Percentiles rank a stretch among this genome's conserved stretches.
Evolutionary conservation across 2,888 invertebrate species (phyloP).

Genomic region (Morpho achilles): DNA sequence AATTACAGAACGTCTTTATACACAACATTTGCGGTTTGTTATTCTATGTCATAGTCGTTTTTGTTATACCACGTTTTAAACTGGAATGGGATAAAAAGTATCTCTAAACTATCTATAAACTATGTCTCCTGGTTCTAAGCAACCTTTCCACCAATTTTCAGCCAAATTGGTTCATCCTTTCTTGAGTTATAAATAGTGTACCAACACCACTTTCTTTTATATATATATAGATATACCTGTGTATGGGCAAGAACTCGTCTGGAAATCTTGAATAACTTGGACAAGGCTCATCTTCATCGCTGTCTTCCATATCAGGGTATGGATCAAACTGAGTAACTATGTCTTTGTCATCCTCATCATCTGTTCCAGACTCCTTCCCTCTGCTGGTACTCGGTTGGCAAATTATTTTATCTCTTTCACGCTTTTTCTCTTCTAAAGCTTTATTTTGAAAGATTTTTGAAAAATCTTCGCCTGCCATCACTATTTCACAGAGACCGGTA

Average conservation of each 20-base stretch:
- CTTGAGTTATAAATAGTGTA: no score
- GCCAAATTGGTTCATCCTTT: no score
- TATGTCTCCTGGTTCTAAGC: no score
- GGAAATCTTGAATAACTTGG: slow-evolving; percentile 25
- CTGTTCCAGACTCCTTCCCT: slow-evolving; percentile 48
- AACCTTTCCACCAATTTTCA: no score
- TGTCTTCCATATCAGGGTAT: slow-evolving; percentile 88
- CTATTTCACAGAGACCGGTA: slow-evolving; percentile 95
- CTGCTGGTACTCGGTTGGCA: slow-evolving; percentile 56
- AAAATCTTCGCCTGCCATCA: slow-evolving; percentile 92
- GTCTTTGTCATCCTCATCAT: slow-evolving; percentile 58
- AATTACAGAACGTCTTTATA: no score
- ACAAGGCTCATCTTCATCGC: slow-evolving; percentile 85
- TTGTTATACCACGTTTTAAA: no score
- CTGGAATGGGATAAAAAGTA: no score
- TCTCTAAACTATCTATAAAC: no score
- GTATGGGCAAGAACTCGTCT: slow-evolving; percentile 20
- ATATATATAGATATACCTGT: slow-evolving; percentile 14
- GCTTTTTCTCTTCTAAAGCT: slow-evolving; percentile 62
- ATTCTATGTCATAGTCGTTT: no score
- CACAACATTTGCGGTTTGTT: no score
- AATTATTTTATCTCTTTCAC: slow-evolving; percentile 49
- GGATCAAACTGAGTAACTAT: slow-evolving; percentile 79
- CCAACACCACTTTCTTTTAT: no score
- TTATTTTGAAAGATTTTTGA: slow-evolving; percentile 77